Base-by-base conservation (phyloP, 1,140 invertebrate genomes). In the Apis laboriosa region DNA sequence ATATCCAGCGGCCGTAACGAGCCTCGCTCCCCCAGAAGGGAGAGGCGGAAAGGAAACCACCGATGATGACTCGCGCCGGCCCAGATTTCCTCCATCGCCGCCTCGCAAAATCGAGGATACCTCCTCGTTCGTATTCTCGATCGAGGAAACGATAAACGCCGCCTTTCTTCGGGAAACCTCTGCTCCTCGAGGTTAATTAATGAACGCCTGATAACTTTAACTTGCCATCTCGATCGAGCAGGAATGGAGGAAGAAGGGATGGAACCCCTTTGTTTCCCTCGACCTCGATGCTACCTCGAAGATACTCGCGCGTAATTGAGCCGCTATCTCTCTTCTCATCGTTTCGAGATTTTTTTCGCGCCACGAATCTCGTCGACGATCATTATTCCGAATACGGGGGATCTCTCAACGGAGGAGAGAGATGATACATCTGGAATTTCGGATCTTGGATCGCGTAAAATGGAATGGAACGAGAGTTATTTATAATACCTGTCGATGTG, bases 1-100 rank as follows among this genome's bases (percentile, higher is more conserved):
- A 91, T 84, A 84, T 88, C 83, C 85, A 78, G 71, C 51, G 78
- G 79, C 66, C 67, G 78, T 89, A 89, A 90, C 85, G 81, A 89
- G 82, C 2, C 34, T 34, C 34, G 66, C 83, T 64, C 79, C 77
- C 60, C 77, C 64, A 72, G 87, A 80, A 88, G 86, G 85, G 76
- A 87, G 76, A 77, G 83, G 67, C 19, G 67, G 80, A 70, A 53
- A 58, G 43, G 74, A 88, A 89, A 89, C 77, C 79, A 89, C 86
- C 64, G 79, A 82, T 81, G 80, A 86, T 87, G 88, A 89, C 87
- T 89, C 73, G 80, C 78, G 64, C 56, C 34, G 34, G 3, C 34
- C 34, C 34, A 43, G 34, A 43, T 43, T 43, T 43, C 34, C 34
- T 43, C 34, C 34, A 3, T 34, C 34, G 34, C 1, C 51, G 49